A percentile compares a stretch with the other conserved stretches of the same genome.
Evolutionary conservation across 1,140 invertebrate genomes (phyloP).

Genomic region (Cardiocondyla obscurior): DNA sequence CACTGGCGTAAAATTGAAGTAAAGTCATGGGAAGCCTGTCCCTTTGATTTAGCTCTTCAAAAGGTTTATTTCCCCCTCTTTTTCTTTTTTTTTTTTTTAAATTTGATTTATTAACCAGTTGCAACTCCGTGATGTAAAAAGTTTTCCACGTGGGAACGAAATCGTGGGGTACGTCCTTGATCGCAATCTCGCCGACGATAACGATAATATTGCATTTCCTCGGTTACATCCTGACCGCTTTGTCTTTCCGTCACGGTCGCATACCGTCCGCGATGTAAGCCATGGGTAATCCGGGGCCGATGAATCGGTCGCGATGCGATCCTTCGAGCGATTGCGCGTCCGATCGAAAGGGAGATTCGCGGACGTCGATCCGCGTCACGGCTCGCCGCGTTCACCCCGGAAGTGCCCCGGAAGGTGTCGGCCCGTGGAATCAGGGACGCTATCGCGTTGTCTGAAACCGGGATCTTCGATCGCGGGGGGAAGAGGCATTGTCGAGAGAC

Average conservation of each 20-base stretch:
- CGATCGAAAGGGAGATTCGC: constrained; percentile 56
- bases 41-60: background rate
- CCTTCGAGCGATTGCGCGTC: background rate
- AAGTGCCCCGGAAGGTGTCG: constrained; percentile 24
- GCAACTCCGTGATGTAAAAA: too few species aligned
- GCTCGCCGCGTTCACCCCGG: constrained; percentile 27
- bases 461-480: background rate
- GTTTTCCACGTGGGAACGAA: background rate
- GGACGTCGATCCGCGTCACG: constrained; percentile 15
- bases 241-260: background rate
- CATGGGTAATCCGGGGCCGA: constrained; percentile 46
- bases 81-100: background rate
- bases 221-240: background rate
- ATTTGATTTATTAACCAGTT: too few species aligned
- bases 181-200: background rate
- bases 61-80: background rate
- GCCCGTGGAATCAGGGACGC: background rate
- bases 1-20: background rate
- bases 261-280: background rate
- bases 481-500: background rate
- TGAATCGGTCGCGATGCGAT: constrained; percentile 31
- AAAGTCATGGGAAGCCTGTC: background rate
- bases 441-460: background rate
- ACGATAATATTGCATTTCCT: background rate
- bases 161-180: background rate